phyloP scores from a whole-genome alignment of 2,113 vertebrate species.

The Tachysurus vachellii region DNA sequence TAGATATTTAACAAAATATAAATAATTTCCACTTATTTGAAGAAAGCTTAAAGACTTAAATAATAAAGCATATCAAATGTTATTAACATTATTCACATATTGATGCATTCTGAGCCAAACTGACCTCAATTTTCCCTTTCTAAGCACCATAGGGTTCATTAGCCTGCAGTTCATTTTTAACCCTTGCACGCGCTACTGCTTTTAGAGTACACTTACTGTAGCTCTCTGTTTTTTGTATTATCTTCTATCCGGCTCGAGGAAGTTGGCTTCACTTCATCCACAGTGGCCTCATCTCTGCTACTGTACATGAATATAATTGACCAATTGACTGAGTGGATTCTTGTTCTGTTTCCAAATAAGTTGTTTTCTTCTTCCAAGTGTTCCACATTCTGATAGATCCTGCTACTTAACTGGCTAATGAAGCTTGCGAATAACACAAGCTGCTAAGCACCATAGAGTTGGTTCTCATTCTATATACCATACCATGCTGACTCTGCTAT shows the following conservation, averaged over 20 bases:
- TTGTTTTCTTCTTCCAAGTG: background rate
- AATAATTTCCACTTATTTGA: background rate
- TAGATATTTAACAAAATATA: background rate
- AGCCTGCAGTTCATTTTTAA: background rate
- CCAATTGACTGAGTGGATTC: background rate
- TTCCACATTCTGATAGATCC: background rate
- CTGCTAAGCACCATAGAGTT: background rate
- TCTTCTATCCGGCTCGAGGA: background rate
- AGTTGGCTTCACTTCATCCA: background rate
- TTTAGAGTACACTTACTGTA: background rate
- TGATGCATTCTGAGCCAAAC: background rate
- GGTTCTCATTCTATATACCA: background rate
- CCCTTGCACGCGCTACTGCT: background rate
- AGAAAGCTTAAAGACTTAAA: background rate
- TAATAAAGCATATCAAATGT: background rate
- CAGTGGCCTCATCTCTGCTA: background rate
- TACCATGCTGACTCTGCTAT: background rate
- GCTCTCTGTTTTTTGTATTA: background rate
- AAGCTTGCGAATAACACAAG: background rate
- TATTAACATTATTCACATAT: background rate
- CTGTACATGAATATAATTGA: background rate
- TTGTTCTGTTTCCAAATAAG: background rate
- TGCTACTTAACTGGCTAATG: background rate
- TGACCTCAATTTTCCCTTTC: background rate
- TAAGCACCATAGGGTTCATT: background rate